Evolutionary conservation across 2,113 vertebrate genomes (phyloP).

Genomic region (Eulacestoma nigropectus): DNA sequence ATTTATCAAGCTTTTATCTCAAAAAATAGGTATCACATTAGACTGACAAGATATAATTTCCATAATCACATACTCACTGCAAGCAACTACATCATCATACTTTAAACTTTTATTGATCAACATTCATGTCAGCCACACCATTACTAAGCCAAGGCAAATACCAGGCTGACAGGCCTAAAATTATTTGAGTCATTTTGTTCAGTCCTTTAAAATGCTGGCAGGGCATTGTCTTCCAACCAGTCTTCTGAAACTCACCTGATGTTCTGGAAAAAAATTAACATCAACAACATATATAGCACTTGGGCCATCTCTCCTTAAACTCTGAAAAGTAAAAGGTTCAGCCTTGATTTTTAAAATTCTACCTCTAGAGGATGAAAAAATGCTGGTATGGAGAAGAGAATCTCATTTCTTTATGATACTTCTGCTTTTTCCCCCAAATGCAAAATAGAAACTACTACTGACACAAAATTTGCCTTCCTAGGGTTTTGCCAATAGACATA

Average conservation of each 20-base stretch:
- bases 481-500: neutral
- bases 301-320: neutral
- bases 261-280: neutral
- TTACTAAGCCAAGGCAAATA: conserved; percentile 5
- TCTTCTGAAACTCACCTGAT: neutral
- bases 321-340: neutral
- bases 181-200: neutral
- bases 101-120: conserved; percentile 1
- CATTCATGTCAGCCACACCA: neutral
- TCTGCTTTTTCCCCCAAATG: neutral
- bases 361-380: neutral
- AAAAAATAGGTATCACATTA: neutral
- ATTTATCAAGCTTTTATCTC: conserved; percentile 4
- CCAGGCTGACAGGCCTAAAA: neutral
- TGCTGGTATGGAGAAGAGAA: neutral
- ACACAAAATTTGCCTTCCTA: neutral
- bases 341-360: neutral
- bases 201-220: neutral
- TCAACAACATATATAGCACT: neutral
- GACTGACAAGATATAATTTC: neutral
- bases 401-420: neutral
- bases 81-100: neutral
- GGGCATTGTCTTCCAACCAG: neutral
- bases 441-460: neutral
- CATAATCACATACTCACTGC: neutral